phyloP scores from a whole-genome alignment of 1,140 invertebrate species.

The Drosophila littoralis region DNA sequence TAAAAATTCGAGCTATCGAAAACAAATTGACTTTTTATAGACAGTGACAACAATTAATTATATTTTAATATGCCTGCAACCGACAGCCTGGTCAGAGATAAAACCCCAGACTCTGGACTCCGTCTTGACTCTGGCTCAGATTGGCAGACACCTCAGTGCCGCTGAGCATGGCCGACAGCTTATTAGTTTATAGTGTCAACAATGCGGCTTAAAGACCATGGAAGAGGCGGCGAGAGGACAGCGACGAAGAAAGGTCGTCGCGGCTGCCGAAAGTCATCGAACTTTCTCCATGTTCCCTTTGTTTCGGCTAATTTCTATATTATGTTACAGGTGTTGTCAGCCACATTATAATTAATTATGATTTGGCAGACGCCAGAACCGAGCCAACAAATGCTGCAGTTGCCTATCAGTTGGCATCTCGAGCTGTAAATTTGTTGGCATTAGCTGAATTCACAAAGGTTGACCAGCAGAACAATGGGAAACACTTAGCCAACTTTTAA shows the following conservation, averaged over 20 bases:
- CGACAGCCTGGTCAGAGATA: not conserved
- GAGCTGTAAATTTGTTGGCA: slow-evolving; percentile 3
- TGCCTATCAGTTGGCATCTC: not conserved
- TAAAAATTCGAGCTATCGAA: slow-evolving; percentile 20
- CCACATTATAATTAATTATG: slow-evolving; percentile 50
- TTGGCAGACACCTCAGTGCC: not conserved
- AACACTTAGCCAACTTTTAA: slow-evolving; percentile 18
- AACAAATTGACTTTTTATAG: slow-evolving; percentile 81
- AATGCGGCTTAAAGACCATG: slow-evolving; percentile 61
- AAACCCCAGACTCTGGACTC: not conserved
- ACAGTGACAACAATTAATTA: slow-evolving; percentile 83
- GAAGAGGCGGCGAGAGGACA: slow-evolving; percentile 7
- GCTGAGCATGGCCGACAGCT: slow-evolving; percentile 55
- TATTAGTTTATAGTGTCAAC: slow-evolving; percentile 82
- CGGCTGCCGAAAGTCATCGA: slow-evolving; percentile 69
- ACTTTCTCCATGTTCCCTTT: slow-evolving; percentile 70
- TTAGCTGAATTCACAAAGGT: not conserved
- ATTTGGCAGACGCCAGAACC: slow-evolving; percentile 15
- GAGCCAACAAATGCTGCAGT: slow-evolving; percentile 7
- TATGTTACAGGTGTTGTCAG: slow-evolving; percentile 67
- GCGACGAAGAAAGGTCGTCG: slow-evolving; percentile 71
- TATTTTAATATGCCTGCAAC: slow-evolving; percentile 76
- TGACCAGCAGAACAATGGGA: slow-evolving; percentile 34
- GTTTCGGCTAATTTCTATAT: slow-evolving; percentile 72
- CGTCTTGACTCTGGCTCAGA: slow-evolving; percentile 1